phyloP scores from a whole-genome alignment of 2,113 vertebrate genomes.

The Tursiops truncatus region DNA sequence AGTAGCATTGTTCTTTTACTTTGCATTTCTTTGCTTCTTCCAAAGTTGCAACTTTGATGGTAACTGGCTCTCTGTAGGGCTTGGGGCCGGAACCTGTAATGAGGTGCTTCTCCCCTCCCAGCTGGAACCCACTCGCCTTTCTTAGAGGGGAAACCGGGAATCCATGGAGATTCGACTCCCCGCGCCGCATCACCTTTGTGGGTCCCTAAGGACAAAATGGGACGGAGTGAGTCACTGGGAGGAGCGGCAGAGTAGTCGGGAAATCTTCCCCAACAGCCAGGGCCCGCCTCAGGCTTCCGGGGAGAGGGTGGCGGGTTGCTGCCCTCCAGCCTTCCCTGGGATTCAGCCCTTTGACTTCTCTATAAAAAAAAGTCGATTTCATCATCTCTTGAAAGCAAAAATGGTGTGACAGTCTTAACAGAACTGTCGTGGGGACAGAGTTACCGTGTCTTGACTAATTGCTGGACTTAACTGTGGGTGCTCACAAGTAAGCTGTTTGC shows the following conservation, averaged over 20 bases:
- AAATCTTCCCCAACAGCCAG: background rate
- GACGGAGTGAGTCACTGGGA: rapidly evolving
- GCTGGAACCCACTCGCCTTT: background rate
- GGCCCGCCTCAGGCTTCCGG: background rate
- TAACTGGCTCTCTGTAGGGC: background rate
- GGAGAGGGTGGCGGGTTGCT: background rate
- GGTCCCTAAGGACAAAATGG: background rate
- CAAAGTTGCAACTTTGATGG: background rate
- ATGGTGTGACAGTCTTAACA: background rate
- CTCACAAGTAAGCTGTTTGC: background rate
- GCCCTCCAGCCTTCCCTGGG: background rate
- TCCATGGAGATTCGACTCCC: background rate
- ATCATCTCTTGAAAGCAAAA: background rate
- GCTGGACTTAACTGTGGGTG: background rate
- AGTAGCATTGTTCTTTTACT: background rate
- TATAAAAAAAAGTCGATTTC: background rate
- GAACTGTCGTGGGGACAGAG: background rate
- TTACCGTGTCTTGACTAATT: background rate
- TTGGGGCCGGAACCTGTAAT: background rate
- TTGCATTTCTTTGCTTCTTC: background rate
- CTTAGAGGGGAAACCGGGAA: rapidly evolving
- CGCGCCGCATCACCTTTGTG: background rate
- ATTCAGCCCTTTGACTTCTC: background rate
- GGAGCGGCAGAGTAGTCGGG: background rate
- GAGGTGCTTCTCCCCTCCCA: background rate